A percentile compares a stretch with the other conserved stretches of the same genome.
These are phyloP conservation scores for Pholis gunnellus DNA, from an alignment of 2,113 vertebrate genomes.

Conservation along the genomic window DNA sequence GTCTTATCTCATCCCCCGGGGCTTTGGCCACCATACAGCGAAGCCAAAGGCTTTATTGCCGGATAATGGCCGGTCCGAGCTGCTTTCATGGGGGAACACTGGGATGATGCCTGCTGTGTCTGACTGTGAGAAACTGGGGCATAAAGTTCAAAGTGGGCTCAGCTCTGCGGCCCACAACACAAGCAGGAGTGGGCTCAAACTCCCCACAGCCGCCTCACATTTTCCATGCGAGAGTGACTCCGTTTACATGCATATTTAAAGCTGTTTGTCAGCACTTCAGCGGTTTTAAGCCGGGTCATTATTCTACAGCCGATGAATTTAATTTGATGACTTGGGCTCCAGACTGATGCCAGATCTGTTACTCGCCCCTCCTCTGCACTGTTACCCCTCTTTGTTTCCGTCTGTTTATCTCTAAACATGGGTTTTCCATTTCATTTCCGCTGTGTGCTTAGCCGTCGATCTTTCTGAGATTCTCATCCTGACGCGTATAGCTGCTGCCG, in stretches of 20 bases:
- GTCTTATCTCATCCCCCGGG: slow-evolving; percentile 66
- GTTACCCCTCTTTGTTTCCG: slow-evolving; percentile 5
- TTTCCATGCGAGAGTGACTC: slow-evolving; percentile 38
- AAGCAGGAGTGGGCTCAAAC: slow-evolving; percentile 9
- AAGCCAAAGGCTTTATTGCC: slow-evolving; percentile 64
- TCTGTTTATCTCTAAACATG: slow-evolving; percentile 28
- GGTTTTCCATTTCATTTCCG: slow-evolving; percentile 51
- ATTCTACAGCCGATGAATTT: slow-evolving; percentile 22
- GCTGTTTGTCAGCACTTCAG: slow-evolving; percentile 35
- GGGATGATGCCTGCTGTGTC: slow-evolving; percentile 60
- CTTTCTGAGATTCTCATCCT: slow-evolving; percentile 36
- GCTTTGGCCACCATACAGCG: slow-evolving; percentile 61
- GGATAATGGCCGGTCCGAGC: slow-evolving; percentile 58
- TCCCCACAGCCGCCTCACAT: slow-evolving; percentile 36
- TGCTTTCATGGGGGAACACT: slow-evolving; percentile 61
- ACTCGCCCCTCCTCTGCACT: background rate
- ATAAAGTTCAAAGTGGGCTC: slow-evolving; percentile 66
- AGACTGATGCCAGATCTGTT: slow-evolving; percentile 35
- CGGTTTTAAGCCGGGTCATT: slow-evolving; percentile 12
- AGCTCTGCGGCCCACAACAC: slow-evolving; percentile 30
- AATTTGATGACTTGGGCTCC: slow-evolving; percentile 13
- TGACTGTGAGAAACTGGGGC: slow-evolving; percentile 59
- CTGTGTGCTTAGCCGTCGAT: slow-evolving; percentile 21
- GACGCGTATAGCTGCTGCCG: slow-evolving; percentile 11
- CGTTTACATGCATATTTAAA: slow-evolving; percentile 28